Percentiles rank a stretch among this genome's conserved stretches.
phyloP scores from a whole-genome alignment of 1,140 invertebrate genomes.

The Caenorhabditis inopinata region DNA sequence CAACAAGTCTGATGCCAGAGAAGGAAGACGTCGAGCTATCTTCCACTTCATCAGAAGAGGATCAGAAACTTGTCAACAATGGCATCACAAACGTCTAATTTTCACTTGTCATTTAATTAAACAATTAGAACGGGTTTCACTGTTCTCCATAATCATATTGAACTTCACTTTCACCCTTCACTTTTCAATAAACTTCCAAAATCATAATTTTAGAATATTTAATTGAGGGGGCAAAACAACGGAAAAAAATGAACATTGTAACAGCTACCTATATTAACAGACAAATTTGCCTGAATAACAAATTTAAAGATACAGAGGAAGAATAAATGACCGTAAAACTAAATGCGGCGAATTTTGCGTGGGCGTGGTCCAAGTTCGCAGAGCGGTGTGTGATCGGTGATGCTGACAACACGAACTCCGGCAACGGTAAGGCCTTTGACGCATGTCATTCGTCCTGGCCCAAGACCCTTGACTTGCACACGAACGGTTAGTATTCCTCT shows the following conservation, averaged over 20 bases:
- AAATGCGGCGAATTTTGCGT: slow-evolving; percentile 60
- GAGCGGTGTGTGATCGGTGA: slow-evolving; percentile 83
- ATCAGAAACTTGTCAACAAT: slow-evolving; percentile 3
- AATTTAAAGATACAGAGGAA: background rate
- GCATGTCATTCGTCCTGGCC: slow-evolving; percentile 71
- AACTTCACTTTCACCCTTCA: background rate
- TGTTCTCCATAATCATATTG: background rate
- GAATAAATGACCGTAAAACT: background rate
- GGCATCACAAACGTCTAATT: background rate
- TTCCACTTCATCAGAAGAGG: background rate
- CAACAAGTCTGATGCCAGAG: background rate
- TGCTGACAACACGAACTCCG: slow-evolving; percentile 82
- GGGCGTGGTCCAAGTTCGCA: slow-evolving; percentile 74
- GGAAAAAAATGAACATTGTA: too few species aligned
- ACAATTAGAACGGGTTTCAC: background rate
- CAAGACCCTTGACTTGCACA: slow-evolving; percentile 67
- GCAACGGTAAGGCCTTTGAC: slow-evolving; percentile 87
- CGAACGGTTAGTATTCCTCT: slow-evolving; percentile 67
- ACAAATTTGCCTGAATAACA: background rate
- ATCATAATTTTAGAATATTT: background rate
- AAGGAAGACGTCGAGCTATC: background rate
- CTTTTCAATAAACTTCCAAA: background rate
- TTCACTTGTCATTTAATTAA: too few species aligned
- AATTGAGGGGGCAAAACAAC: background rate
- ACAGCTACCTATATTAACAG: background rate